Percentiles rank a stretch among this genome's conserved stretches.
Conservation (phyloP, 2,888 invertebrate genomes). For the Chrysotoxum bicinctum region DNA sequence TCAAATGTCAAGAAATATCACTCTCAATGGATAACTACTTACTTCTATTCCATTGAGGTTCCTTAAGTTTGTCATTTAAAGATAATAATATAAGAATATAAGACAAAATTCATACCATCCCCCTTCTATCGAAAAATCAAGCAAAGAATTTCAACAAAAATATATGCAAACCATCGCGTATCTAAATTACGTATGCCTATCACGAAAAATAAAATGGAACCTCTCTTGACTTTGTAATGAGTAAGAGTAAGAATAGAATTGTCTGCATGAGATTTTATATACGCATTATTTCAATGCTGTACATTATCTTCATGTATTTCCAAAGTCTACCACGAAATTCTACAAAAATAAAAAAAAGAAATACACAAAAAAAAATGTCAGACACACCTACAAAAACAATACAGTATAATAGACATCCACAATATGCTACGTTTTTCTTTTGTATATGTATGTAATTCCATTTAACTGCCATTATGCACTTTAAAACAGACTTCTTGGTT, state of each 20-base stretch:
- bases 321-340: slow-evolving; percentile 6
- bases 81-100: slow-evolving; percentile 35
- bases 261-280: slow-evolving; percentile 2
- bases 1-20: slow-evolving; percentile 4
- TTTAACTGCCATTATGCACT: slow-evolving; percentile 53
- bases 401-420: not conserved
- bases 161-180: slow-evolving; percentile 11
- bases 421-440: not conserved
- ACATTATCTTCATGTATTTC: slow-evolving; percentile 8
- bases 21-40: not conserved
- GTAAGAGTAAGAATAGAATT: slow-evolving; percentile 19
- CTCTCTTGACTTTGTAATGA: slow-evolving; percentile 31
- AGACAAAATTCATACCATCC: slow-evolving; percentile 2
- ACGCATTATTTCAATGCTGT: not conserved
- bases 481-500: slow-evolving; percentile 36
- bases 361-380: not conserved
- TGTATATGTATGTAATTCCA: not conserved
- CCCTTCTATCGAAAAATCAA: not conserved
- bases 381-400: slow-evolving; percentile 27
- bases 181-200: slow-evolving; percentile 30
- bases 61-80: slow-evolving; percentile 29
- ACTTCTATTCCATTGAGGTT: slow-evolving; percentile 7
- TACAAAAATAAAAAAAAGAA: not conserved
- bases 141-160: not conserved
- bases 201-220: slow-evolving; percentile 21